Conservation (phyloP, 2,113 vertebrate genomes). For the Piprites chloris region DNA sequence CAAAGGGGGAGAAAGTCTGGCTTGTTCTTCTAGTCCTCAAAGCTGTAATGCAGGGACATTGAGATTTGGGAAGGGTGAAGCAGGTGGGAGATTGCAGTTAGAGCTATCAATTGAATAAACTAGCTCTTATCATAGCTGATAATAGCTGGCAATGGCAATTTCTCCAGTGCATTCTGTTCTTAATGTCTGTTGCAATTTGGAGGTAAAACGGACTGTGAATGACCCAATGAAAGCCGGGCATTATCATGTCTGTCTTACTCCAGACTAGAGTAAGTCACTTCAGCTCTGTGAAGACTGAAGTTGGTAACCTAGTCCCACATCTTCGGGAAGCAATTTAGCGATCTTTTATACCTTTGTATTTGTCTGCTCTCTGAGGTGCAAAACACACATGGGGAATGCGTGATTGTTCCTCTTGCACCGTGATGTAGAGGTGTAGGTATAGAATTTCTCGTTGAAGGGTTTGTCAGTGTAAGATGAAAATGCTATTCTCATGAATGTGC, state of each 20-base stretch:
- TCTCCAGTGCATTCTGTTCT: not conserved
- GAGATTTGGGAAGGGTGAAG: not conserved
- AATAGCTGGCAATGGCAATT: not conserved
- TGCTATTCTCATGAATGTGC: rapidly evolving
- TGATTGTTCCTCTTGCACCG: not conserved
- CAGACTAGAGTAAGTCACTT: not conserved
- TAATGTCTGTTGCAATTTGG: not conserved
- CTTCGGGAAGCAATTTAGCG: not conserved
- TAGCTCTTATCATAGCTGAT: not conserved
- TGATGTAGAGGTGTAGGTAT: not conserved
- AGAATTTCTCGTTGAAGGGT: not conserved
- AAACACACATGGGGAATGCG: rapidly evolving
- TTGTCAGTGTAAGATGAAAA: not conserved
- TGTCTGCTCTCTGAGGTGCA: not conserved
- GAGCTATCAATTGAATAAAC: not conserved
- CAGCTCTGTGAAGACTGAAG: not conserved
- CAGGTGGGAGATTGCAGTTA: not conserved
- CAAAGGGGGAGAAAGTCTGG: not conserved
- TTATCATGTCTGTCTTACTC: not conserved
- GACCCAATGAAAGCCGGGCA: not conserved
- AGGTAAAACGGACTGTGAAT: not conserved
- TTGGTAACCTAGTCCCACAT: not conserved
- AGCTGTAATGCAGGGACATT: not conserved
- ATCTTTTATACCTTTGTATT: not conserved
- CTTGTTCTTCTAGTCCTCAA: not conserved